Conservation (phyloP, 1,140 invertebrate genomes). For the Pseudomyrmex pallidus region DNA sequence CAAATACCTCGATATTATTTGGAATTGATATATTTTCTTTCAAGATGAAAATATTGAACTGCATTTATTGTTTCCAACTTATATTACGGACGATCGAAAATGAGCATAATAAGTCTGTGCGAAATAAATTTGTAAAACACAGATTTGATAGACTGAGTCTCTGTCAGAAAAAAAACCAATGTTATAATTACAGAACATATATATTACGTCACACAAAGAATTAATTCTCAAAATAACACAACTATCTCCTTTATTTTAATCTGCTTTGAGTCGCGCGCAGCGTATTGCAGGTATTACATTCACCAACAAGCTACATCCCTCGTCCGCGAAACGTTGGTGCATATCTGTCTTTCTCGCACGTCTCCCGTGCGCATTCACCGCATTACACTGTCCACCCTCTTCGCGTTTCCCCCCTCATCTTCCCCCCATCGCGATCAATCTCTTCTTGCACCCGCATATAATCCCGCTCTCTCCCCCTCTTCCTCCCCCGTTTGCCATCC, state of each 20-base stretch:
- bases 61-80: not conserved
- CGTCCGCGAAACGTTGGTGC: not conserved
- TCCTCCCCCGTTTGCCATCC: no score
- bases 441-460: constrained; percentile 56
- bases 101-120: no score
- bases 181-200: no score
- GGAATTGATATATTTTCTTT: not conserved
- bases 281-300: constrained; percentile 19
- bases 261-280: constrained; percentile 2
- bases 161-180: no score
- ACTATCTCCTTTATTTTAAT: constrained; percentile 11
- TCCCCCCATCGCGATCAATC: constrained; percentile 49
- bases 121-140: not conserved
- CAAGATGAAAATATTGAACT: not conserved
- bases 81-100: not conserved
- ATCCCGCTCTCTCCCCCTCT: not conserved
- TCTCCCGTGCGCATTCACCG: constrained; percentile 24
- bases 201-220: no score
- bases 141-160: not conserved
- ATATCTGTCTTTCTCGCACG: constrained; percentile 30
- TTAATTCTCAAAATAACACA: not conserved
- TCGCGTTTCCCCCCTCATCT: not conserved
- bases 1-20: not conserved
- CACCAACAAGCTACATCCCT: constrained; percentile 13
- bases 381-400: constrained; percentile 53